Evolutionary conservation across 2,113 vertebrate genomes (phyloP), one percentile per base, ranked within the genome.

Genomic region (Falco punctatus): DNA sequence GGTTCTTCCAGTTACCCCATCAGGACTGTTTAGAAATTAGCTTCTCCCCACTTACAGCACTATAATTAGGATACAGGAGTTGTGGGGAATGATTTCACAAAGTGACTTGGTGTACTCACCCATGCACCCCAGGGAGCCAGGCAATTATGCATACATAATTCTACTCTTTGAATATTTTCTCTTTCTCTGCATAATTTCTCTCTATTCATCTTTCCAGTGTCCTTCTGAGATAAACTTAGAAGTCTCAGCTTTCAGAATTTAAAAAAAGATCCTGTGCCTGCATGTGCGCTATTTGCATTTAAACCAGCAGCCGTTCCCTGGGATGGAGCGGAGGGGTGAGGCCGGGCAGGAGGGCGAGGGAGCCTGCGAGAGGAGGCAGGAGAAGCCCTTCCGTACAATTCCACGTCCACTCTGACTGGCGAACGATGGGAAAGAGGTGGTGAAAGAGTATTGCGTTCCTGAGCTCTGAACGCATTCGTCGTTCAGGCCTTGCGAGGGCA

Each of bases 111-210:
- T 97, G 96, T 95, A 96, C 95, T 97, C 87, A 92, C 97, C 94
- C 93, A 80, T 91, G 97, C 95, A 96, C 97, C 94, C 97, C 94
- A 78, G 97, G 97, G 96, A 97, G 94, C 91, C 90, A 92, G 91
- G 96, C 96, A 97, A 96, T 97, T 97, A 96, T 95, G 97, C 97
- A 97, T 97, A 93, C 93, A 94, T 96, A 97, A 97, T 97, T 97
- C 96, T 86, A 92, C 96, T 93, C 97, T 97, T 97, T 97, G 97
- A 96, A 97, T 97, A 97, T 97, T 94, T 96, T 97, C 94, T 97
- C 94, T 95, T 96, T 96, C 96, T 94, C 93, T 96, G 96, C 91
- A 97, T 97, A 96, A 97, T 97, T 97, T 97, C 96, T 96, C 91
- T 90, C 96, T 97, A 96, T 95, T 97, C 95, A 95, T 97, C 96